Base-by-base conservation (phyloP, 1,140 invertebrate species). In the Drosophila asahinai region DNA sequence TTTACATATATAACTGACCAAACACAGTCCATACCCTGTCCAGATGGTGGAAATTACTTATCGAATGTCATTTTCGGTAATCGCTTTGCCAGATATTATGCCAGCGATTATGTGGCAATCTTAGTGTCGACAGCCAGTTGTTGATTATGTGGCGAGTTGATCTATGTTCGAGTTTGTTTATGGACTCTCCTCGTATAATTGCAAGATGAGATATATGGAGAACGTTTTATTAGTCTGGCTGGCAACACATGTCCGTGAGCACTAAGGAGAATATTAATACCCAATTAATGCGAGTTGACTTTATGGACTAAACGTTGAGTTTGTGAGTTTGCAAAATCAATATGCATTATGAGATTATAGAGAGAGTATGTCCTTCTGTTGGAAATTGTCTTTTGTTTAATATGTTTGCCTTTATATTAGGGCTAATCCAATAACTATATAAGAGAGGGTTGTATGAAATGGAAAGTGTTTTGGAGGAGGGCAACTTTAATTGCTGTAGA, bases 1-100 rank as follows among this genome's bases (percentile, higher is more conserved):
- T 78, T 78, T 78, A 70, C 75, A 78, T 78, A 70, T 77, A 52
- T 48, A 77, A 25, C 58, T 68, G 49, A 49, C 64, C 27, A 19
- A 71, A 71, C 27, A 54, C 61, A 36, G 40, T 7, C 15, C 54
- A 55, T 55, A n/a, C 54, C 8, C n/a, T 33, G 51, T 15, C 64
- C 75, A 78, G 57, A 78, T 78, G 75, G 27, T 49, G 49, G 43
- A 60, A 70, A 61, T 67, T 67, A 59, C 74, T 58, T 67, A 52
- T 77, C 54, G 74, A 51, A 51, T 77, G 47, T 59, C 62, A 57
- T 77, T 77, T 58, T 22, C 7, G 48, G 47, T 59, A 59, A 77
- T 51, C 73, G 48, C 43, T 30, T 5, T 64, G 25, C 40, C 59
- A 57, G 63, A 71, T 68, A 71, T 68, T 71, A 47, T 42, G 38